Evolutionary conservation across 2,888 invertebrate genomes (phyloP).

Genomic region (Watsonalla binaria): DNA sequence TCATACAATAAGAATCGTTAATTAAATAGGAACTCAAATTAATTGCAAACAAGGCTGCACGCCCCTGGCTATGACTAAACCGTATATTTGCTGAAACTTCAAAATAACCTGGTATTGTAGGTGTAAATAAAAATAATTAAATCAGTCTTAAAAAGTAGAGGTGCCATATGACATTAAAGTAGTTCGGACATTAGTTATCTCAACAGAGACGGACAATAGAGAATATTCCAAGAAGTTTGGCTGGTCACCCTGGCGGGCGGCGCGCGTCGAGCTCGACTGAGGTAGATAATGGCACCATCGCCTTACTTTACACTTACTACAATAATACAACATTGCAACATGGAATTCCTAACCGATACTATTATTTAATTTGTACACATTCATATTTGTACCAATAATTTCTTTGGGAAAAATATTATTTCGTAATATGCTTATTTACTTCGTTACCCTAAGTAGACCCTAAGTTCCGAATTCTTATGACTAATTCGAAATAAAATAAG

Average conservation of each 20-base stretch:
- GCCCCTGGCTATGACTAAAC: neutral
- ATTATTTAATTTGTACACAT: constrained; percentile 73
- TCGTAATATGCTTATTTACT: constrained; percentile 38
- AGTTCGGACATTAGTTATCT: constrained; percentile 37
- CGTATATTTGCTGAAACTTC: neutral
- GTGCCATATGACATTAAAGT: constrained; percentile 25
- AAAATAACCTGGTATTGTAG: constrained; percentile 3
- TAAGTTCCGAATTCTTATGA: constrained; percentile 54
- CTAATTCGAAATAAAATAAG: constrained; percentile 67
- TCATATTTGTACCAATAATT: constrained; percentile 75
- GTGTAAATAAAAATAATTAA: constrained; percentile 29
- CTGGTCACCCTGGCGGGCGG: constrained; percentile 64
- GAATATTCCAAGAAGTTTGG: constrained; percentile 70
- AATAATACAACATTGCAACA: constrained; percentile 72
- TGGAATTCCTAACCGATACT: constrained; percentile 61
- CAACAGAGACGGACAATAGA: constrained; percentile 51
- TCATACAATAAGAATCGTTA: constrained; percentile 33
- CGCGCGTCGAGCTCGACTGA: constrained; percentile 49
- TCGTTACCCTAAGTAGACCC: constrained; percentile 50
- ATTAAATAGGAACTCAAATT: constrained; percentile 74
- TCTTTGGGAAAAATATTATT: constrained; percentile 71
- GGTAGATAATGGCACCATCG: constrained; percentile 71
- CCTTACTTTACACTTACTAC: constrained; percentile 65
- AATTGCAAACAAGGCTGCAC: constrained; percentile 49
- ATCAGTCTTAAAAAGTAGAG: constrained; percentile 61